phyloP scores from a whole-genome alignment of 2,888 invertebrate species.

The Arrhopalites spinosus region DNA sequence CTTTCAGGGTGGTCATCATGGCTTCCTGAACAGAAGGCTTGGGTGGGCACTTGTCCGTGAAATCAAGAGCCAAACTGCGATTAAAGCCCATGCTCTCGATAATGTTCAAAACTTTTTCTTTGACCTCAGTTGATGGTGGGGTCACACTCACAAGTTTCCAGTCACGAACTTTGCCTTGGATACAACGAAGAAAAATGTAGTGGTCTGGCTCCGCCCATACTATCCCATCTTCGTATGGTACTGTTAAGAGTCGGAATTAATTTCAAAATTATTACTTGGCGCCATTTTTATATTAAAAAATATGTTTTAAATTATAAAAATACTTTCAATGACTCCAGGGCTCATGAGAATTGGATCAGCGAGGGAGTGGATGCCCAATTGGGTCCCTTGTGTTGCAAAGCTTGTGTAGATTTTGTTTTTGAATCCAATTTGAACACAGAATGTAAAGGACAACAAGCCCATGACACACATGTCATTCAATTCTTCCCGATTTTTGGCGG shows the following conservation, averaged over 20 bases:
- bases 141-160: neutral
- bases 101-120: neutral
- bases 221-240: no score
- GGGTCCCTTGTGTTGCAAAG: neutral
- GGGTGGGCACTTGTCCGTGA: no score
- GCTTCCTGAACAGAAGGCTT: no score
- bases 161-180: neutral
- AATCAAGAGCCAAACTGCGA: neutral
- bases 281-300: no score
- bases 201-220: no score
- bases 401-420: neutral
- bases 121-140: neutral
- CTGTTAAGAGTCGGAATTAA: no score
- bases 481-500: neutral
- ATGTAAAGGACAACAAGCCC: neutral
- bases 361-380: no score
- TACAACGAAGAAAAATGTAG: neutral
- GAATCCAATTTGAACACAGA: neutral
- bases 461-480: neutral
- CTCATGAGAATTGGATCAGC: no score
- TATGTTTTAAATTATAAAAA: no score
- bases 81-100: neutral
- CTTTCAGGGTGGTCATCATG: no score
- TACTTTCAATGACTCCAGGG: no score
- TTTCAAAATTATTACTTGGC: no score